Evolutionary conservation across 2,113 vertebrate species (phyloP), one percentile per base, ranked within the genome.

Genomic region (Ciconia boyciana): DNA sequence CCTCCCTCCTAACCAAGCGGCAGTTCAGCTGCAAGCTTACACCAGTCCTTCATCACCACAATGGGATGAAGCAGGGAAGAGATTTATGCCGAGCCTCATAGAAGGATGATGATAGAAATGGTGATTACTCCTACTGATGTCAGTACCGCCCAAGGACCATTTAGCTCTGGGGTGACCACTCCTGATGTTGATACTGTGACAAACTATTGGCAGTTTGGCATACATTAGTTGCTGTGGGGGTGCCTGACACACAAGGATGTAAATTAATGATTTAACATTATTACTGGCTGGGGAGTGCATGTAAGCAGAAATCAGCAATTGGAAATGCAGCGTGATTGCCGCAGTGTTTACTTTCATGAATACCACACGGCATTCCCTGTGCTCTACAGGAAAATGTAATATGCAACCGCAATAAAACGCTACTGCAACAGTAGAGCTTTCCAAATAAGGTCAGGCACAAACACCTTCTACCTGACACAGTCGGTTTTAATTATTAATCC

Each of bases 281-380:
- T 65, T 52, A 57, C 24, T 2, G 4, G 16, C 43, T 87, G 31
- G 41, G 57, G 71, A 70, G 13, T 1, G 2, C 2, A 48, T 0
- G 1, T 14, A 85, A 74, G 39, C 13, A 39, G 25, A 80, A 39
- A 9, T 16, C 24, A 88, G 36, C 16, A 66, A 88, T 5, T 39
- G n/a, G 44, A 93, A 91, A 66, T 20, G 16, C 0, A 0, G 34
- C 0, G 1, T 2, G 1, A n/a, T 16, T 51, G 26, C 83, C 77
- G 49, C 18, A 83, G 72, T 18, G 17, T 75, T 96, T 78, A 20
- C 31, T 60, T 78, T 68, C n/a, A 18, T 11, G 11, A 39, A 32
- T 57, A 60, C 7, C 10, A 26, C 71, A 75, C 0, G 0, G 9
- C 11, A 1, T 58, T 94, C 88, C 31, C 39, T 16, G 7, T 36